Percentiles rank a stretch among this genome's conserved stretches.
Conservation (phyloP, 1,140 invertebrate genomes). For the Lordiphosa mommai region DNA sequence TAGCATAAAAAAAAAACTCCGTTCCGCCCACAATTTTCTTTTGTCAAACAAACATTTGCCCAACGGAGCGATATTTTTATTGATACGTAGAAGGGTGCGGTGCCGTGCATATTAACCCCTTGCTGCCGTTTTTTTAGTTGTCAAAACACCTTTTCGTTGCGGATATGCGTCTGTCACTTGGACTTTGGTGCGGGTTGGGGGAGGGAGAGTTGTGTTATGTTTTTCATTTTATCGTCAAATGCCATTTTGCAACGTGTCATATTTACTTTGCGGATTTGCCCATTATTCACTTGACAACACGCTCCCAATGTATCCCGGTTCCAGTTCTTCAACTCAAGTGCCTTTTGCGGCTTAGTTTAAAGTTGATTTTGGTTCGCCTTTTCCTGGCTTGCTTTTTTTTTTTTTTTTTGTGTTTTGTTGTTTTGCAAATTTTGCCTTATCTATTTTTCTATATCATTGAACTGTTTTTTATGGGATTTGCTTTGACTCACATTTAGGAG, state of each 20-base stretch:
- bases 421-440: constrained; percentile 67
- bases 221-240: constrained; percentile 72
- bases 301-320: background rate
- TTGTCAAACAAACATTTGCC: constrained; percentile 57
- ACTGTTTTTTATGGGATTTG: constrained; percentile 68
- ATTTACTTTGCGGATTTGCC: constrained; percentile 73
- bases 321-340: constrained; percentile 41
- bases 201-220: constrained; percentile 8
- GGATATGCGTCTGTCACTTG: constrained; percentile 43
- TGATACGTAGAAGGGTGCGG: constrained; percentile 48
- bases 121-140: constrained; percentile 29
- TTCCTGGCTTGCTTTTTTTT: constrained; percentile 28
- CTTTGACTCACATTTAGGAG: constrained; percentile 12
- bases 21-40: constrained; percentile 7
- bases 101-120: constrained; percentile 48
- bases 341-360: constrained; percentile 70
- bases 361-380: constrained; percentile 51
- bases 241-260: constrained; percentile 75
- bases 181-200: constrained; percentile 14
- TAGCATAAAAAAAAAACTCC: constrained; percentile 43
- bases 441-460: constrained; percentile 72
- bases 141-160: constrained; percentile 62
- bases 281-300: constrained; percentile 73
- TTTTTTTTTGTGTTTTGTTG: constrained; percentile 22
- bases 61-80: constrained; percentile 70